Evolutionary conservation across 2,113 vertebrate species (phyloP).

Genomic region (Recurvirostra avosetta): DNA sequence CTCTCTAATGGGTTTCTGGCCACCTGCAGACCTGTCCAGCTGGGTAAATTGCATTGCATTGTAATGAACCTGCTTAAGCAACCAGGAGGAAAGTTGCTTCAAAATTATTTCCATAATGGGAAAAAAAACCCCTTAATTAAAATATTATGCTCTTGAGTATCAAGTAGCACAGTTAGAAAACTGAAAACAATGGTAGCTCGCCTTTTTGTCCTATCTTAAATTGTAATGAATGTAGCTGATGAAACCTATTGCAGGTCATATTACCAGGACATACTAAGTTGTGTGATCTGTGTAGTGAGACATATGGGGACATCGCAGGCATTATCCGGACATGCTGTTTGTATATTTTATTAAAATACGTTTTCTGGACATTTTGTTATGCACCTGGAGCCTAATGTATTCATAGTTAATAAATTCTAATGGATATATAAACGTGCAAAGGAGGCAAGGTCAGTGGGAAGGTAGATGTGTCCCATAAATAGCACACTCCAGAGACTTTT

Average conservation of each 20-base stretch:
- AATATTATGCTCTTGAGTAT: constrained; percentile 29
- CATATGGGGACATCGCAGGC: constrained; percentile 19
- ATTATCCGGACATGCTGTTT: constrained; percentile 37
- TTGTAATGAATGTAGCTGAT: neutral
- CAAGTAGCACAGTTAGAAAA: constrained; percentile 15
- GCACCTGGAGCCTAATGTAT: constrained; percentile 35
- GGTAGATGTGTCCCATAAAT: neutral
- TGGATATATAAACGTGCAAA: neutral
- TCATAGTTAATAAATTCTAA: constrained; percentile 60
- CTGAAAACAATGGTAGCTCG: neutral
- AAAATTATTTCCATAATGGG: constrained; percentile 37
- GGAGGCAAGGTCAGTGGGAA: constrained; percentile 29
- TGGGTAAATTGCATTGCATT: constrained; percentile 53
- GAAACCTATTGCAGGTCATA: neutral
- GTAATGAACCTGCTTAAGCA: constrained; percentile 55
- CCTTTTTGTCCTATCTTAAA: neutral
- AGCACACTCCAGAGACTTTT: neutral
- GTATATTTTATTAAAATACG: constrained; percentile 19
- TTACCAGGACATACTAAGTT: neutral
- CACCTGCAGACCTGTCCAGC: constrained; percentile 67
- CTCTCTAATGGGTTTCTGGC: constrained; percentile 63
- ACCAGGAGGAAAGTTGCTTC: constrained; percentile 4
- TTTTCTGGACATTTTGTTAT: constrained; percentile 26
- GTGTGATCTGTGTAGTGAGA: constrained; percentile 9
- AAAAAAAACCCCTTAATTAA: neutral